Base-by-base conservation (phyloP, 2,888 invertebrate species). In the Mythimna pallens region DNA sequence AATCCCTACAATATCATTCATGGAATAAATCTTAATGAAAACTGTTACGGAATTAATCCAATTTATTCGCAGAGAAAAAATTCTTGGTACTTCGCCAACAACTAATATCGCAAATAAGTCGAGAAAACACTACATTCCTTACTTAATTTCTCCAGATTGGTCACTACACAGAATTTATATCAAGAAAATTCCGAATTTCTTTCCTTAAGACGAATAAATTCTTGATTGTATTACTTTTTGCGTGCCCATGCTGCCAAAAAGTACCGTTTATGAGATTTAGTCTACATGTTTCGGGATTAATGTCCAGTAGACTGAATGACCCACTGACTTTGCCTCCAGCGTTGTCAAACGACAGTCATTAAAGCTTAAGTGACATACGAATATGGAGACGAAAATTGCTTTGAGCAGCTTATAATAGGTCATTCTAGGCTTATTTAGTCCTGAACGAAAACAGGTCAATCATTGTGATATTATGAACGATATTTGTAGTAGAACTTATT, bases 91-190 rank as follows among this genome's bases (percentile, higher is more conserved):
- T 52, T 7, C 65, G 74, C 74, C 74, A 61, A 47, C 59, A 50
- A 69, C 22, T 69, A 40, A 75, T 65, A 73, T 52, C 8, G n/a
- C 12, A 52, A 70, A 67, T 59, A 73, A 73, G 20, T 64, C 40
- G 7, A 61, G 59, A 8, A 73, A 81, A 81, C 57, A 67, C 70
- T 55, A 62, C 22, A 73, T 80, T 34, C 10, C 20, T 59, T 34
- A 36, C 50, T 36, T 76, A 76, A 64, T 78, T 70, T 61, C 22
- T n/a, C 40, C 30, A 78, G 74, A 81, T 81, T 70, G 78, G 65
- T 61, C 62, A 68, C 67, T 69, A 66, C 36, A 36, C 36, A 25
- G 65, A 65, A 73, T 78, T 73, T 55, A 62, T 67, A 54, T 50
- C 62, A 52, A 54, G 61, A 58, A 77, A 69, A 58, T 22, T 40